A percentile compares a stretch with the other conserved stretches of the same genome.
These are phyloP conservation scores for Dicrostonyx torquatus DNA, from an alignment of 2,797 vertebrate genomes.

Conservation along the genomic window DNA sequence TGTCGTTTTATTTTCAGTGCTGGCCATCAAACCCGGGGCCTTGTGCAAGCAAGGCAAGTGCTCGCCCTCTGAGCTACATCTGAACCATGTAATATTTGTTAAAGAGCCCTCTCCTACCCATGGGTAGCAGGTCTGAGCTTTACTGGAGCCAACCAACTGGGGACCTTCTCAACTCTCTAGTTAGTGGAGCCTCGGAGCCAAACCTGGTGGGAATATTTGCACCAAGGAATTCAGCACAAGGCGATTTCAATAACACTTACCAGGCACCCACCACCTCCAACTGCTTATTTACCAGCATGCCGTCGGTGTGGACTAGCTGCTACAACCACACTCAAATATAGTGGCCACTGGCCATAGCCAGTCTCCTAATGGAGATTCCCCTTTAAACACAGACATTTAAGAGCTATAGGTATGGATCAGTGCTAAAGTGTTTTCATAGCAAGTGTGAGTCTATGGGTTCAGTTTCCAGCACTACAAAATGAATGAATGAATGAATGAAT, in stretches of 20 bases:
- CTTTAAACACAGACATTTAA: background rate
- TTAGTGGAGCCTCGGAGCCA: background rate
- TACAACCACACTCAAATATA: background rate
- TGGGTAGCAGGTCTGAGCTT: background rate
- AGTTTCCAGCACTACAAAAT: background rate
- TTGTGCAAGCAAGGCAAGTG: background rate
- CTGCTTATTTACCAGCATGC: background rate
- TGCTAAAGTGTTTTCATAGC: background rate
- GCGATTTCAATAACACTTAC: background rate
- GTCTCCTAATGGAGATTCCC: background rate
- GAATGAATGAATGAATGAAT: background rate
- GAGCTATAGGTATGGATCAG: background rate
- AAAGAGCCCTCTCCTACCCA: background rate
- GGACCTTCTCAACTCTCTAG: background rate
- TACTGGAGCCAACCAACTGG: background rate
- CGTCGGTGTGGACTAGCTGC: background rate
- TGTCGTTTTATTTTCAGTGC: background rate
- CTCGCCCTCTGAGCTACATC: background rate
- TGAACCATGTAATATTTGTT: background rate
- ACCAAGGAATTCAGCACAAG: background rate
- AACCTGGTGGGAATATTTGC: background rate
- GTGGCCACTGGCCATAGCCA: background rate
- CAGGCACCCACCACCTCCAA: background rate
- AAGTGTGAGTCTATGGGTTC: background rate
- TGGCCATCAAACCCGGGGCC: background rate